A percentile compares a stretch with the other conserved stretches of the same genome.
phyloP scores from a whole-genome alignment of 1,140 invertebrate genomes.

The Trichonephila clavipes region DNA sequence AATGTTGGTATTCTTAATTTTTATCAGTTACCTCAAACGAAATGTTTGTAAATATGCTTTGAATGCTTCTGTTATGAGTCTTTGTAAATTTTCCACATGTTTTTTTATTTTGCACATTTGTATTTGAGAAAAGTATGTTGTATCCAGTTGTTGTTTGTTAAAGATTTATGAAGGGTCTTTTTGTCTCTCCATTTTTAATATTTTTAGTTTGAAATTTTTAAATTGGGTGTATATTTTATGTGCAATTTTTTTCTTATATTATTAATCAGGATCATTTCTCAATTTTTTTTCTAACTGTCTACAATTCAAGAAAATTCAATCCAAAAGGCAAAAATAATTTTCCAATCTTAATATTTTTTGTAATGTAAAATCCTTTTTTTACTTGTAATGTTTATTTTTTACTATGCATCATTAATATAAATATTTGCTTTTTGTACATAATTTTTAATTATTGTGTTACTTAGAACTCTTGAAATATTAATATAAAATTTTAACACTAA shows the following conservation, averaged over 20 bases:
- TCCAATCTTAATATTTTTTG: background rate
- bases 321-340: too few species aligned
- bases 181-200: background rate
- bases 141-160: background rate
- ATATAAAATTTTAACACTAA: too few species aligned
- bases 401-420: too few species aligned
- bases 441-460: background rate
- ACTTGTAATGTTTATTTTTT: too few species aligned
- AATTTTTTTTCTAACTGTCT: background rate
- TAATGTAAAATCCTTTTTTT: background rate
- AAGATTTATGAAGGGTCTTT: background rate
- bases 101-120: background rate
- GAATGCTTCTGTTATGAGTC: background rate
- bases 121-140: background rate
- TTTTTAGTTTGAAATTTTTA: background rate
- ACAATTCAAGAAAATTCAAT: background rate
- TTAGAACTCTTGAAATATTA: background rate
- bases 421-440: background rate
- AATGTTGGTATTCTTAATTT: background rate
- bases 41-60: conserved; percentile 53
- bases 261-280: background rate
- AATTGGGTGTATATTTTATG: background rate
- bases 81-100: background rate
- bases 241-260: background rate
- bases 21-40: background rate